Base-by-base conservation (phyloP, 2,113 vertebrate species). In the Micromys minutus region DNA sequence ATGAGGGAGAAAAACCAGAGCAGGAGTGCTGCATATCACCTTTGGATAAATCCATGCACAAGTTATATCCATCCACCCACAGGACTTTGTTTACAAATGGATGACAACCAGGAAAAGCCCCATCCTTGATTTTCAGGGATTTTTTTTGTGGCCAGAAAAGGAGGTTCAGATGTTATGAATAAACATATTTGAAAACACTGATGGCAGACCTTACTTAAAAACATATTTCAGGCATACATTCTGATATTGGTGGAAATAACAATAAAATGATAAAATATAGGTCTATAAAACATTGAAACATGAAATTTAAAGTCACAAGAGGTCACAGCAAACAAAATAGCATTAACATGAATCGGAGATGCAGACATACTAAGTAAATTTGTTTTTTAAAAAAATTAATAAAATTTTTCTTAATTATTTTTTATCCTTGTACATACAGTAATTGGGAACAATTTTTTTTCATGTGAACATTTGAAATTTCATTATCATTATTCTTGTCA, bases 141-240 rank as follows among this genome's bases (percentile, higher is more conserved):
- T 39, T 0, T 36, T n/a, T 89, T 94, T 90, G 24, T 50, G 21
- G 63, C 6, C 47, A 61, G 8, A 10, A 45, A 36, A 3, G 15
- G 21, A 67, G 8, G 5, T 16, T 92, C 59, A 81, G 45, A 1
- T 15, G 7, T 52, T 17, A 17, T 15, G 29, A 19, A 8, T 47
- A 80, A 77, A 72, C 24, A 7, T 3, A 76, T 90, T 91, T 96
- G 42, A 81, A 80, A 90, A 94, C 79, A 71, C 6, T 50, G 39
- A 79, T 47, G 22, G 10, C 24, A 50, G 31, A 15, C 4, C 42
- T 91, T 77, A 55, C 50, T 52, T 52, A 52, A 52, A 91, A 77
- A 88, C 86, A 4, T 47, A 16, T 57, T 65, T 95, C 74, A 75
- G 52, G 26, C 61, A 93, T 69, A 79, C 13, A 22, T 61, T 71